These are phyloP conservation scores for Magallana ariakensis DNA, from an alignment of 1,140 invertebrate species.

Conservation along the genomic window DNA sequence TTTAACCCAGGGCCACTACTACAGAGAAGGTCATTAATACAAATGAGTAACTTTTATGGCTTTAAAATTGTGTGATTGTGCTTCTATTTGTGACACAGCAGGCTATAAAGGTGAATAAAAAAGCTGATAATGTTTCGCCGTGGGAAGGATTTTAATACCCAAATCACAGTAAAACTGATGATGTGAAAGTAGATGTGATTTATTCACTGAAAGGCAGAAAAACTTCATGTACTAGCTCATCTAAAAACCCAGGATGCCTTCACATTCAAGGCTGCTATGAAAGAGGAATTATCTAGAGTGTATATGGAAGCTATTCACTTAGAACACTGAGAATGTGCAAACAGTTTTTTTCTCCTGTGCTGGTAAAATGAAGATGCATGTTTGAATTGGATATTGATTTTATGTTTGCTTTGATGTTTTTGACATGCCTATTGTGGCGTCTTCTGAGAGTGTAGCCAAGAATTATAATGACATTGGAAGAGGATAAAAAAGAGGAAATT, in stretches of 20 bases:
- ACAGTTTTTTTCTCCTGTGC: neutral
- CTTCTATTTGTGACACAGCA: slow-evolving; percentile 8
- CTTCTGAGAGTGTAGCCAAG: neutral
- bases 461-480: neutral
- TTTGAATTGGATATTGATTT: slow-evolving; percentile 6
- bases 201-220: slow-evolving; percentile 16
- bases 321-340: neutral
- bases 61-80: slow-evolving; percentile 1
- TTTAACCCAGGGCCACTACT: slow-evolving; percentile 6
- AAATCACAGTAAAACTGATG: slow-evolving; percentile 6
- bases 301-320: neutral
- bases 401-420: neutral
- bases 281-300: neutral
- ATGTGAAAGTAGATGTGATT: neutral
- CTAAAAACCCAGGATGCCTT: neutral
- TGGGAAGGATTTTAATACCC: slow-evolving; percentile 2
- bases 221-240: neutral
- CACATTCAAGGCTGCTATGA: neutral
- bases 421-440: neutral
- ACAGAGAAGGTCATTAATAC: slow-evolving; percentile 20
- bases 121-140: slow-evolving; percentile 19
- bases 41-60: slow-evolving; percentile 21
- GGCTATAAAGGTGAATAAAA: neutral
- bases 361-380: slow-evolving; percentile 15
- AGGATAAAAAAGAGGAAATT: neutral